phyloP scores from a whole-genome alignment of 1,140 invertebrate species.

The Euura lappo region DNA sequence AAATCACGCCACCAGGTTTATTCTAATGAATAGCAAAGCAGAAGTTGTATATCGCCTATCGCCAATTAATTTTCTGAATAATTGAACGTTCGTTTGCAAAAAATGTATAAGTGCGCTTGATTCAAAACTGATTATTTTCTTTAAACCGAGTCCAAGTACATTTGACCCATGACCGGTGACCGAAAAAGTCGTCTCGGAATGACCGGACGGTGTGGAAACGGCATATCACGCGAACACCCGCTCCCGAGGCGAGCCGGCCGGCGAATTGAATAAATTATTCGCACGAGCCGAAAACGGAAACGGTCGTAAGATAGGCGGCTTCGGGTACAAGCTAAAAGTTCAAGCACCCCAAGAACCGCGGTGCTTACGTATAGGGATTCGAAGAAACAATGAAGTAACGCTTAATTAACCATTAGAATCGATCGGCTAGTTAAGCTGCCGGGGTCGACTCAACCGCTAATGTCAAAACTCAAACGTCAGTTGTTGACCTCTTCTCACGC shows the following conservation, averaged over 20 bases:
- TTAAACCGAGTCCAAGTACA: too few species aligned
- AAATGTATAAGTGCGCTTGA: too few species aligned
- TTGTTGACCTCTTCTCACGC: neutral
- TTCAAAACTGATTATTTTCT: too few species aligned
- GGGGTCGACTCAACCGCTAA: neutral
- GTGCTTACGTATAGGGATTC: conserved; percentile 3
- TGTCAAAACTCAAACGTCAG: neutral
- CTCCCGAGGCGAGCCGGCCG: neutral
- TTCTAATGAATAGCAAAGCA: too few species aligned
- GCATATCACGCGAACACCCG: neutral
- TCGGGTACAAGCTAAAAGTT: neutral
- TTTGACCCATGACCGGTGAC: neutral
- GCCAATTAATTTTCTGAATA: too few species aligned
- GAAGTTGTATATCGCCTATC: too few species aligned
- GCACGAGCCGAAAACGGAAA: neutral
- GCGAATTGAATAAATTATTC: conserved; percentile 2
- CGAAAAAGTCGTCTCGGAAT: neutral
- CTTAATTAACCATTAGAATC: neutral
- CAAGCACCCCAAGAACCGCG: neutral
- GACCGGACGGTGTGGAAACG: neutral
- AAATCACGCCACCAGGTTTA: too few species aligned
- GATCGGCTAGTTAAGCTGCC: neutral
- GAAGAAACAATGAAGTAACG: neutral
- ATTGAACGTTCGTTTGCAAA: too few species aligned
- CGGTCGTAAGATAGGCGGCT: neutral